phyloP scores from a whole-genome alignment of 2,113 vertebrate species.

The Hirundichthys speculiger region DNA sequence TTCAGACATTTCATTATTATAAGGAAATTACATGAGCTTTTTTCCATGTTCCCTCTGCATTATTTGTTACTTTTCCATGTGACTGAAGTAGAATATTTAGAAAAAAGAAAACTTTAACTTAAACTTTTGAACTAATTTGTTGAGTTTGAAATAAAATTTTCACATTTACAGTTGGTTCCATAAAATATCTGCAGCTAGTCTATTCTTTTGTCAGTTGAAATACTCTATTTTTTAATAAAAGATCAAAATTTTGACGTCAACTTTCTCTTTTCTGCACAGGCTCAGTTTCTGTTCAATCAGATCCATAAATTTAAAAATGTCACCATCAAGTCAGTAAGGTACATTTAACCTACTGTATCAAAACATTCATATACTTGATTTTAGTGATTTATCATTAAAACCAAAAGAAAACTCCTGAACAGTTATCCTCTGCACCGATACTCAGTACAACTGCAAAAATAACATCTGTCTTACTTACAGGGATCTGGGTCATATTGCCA shows the following conservation, averaged over 20 bases:
- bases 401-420: neutral
- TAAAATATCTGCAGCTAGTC: no score
- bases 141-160: no score
- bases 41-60: no score
- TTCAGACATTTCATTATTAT: no score
- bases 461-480: conserved; percentile 61
- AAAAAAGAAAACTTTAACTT: no score
- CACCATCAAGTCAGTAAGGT: conserved; percentile 80
- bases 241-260: conserved; percentile 1
- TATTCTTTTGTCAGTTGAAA: neutral
- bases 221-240: neutral
- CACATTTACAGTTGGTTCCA: no score
- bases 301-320: conserved; percentile 75
- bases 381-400: conserved; percentile 3
- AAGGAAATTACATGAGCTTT: no score
- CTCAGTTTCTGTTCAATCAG: conserved; percentile 87
- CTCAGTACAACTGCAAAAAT: neutral
- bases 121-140: no score
- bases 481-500: conserved; percentile 81
- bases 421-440: conserved; percentile 1
- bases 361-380: neutral
- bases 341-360: conserved; percentile 55
- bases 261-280: conserved; percentile 70
- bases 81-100: no score
- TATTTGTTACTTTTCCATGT: no score